These are phyloP conservation scores for Salvator merianae DNA, from an alignment of 2,113 vertebrate genomes.

Conservation along the genomic window DNA sequence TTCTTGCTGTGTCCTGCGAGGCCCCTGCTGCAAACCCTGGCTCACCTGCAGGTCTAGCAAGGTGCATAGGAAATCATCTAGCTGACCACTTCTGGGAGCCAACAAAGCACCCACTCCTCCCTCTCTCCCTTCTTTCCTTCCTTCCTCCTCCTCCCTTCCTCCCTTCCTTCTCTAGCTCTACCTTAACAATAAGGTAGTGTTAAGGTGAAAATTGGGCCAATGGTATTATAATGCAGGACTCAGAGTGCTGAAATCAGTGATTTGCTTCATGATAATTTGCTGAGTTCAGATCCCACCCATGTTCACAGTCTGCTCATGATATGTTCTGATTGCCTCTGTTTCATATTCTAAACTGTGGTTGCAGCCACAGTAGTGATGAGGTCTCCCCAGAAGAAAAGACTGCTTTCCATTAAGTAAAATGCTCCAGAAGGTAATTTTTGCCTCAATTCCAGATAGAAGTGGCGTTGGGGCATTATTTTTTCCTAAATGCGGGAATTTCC, in stretches of 20 bases:
- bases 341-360: neutral
- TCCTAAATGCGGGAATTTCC: neutral
- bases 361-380: neutral
- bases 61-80: neutral
- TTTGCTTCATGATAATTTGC: neutral
- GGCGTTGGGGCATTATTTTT: neutral
- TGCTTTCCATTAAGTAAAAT: neutral
- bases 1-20: no score
- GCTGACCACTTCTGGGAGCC: no score
- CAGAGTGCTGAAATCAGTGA: neutral
- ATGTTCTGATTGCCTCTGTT: neutral
- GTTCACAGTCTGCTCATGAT: neutral
- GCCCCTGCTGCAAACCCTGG: no score
- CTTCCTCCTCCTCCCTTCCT: no score
- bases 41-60: no score
- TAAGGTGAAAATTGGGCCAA: no score
- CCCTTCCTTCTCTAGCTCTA: no score
- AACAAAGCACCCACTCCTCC: neutral
- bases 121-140: no score
- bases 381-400: neutral
- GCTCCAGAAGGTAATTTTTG: neutral
- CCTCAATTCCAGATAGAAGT: neutral
- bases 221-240: no score
- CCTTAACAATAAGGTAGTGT: no score
- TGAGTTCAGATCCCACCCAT: neutral